A percentile compares a stretch with the other conserved stretches of the same genome.
Conservation (phyloP, 2,797 vertebrate species). For the Galago senegalensis region DNA sequence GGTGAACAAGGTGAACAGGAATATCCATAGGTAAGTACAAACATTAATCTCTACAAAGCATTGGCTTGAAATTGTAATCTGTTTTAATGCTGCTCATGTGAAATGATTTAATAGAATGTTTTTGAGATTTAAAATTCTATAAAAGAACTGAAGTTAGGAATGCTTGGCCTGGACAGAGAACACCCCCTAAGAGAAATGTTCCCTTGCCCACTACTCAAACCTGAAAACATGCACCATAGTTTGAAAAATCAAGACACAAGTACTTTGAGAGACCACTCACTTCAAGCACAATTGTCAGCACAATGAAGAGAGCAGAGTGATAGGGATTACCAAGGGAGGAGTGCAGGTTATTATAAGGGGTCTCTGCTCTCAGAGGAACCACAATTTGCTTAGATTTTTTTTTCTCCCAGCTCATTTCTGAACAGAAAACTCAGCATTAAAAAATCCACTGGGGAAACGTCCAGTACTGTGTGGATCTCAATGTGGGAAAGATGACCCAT, state of each 20-base stretch:
- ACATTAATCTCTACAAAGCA: background rate
- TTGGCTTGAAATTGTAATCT: background rate
- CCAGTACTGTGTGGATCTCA: background rate
- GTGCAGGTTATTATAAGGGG: background rate
- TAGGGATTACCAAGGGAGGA: too few relatives aligned
- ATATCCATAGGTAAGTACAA: background rate
- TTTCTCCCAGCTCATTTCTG: background rate
- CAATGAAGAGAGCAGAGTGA: background rate
- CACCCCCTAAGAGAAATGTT: background rate
- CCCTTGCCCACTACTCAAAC: background rate
- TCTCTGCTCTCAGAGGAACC: background rate
- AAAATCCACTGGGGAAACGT: background rate
- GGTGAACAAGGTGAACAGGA: background rate
- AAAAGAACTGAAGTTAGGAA: background rate
- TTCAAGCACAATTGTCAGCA: background rate
- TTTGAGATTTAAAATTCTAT: background rate
- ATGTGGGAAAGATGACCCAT: background rate
- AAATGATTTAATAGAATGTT: constrained; percentile 1
- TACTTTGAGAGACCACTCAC: background rate
- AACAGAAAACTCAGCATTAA: background rate
- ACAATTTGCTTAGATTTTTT: background rate
- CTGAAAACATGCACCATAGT: background rate
- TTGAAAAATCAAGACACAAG: background rate
- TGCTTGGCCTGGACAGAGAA: background rate
- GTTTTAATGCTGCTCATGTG: background rate